These are phyloP conservation scores for Ridgeia piscesae DNA, from an alignment of 1,140 invertebrate species.

Conservation along the genomic window DNA sequence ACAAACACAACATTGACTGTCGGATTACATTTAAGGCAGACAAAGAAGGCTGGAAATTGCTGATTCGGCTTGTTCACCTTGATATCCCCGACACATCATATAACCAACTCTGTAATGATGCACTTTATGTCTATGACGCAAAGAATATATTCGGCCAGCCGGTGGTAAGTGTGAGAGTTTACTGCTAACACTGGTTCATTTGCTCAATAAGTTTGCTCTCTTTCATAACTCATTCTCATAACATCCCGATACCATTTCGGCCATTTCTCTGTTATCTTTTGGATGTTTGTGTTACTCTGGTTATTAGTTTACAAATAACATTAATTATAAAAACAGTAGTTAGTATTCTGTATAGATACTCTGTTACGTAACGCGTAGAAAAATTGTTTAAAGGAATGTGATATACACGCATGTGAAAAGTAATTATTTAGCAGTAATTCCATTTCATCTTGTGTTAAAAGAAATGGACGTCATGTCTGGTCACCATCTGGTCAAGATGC, in stretches of 20 bases:
- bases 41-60: not conserved
- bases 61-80: constrained; percentile 20
- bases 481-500: too few relatives aligned
- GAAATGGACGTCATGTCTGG: too few relatives aligned
- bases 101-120: constrained; percentile 25
- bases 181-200: not conserved
- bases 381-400: too few relatives aligned
- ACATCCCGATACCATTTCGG: too few relatives aligned
- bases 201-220: not conserved
- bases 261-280: too few relatives aligned
- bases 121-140: constrained; percentile 24
- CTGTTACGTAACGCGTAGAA: not conserved
- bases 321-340: not conserved
- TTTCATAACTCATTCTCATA: too few relatives aligned
- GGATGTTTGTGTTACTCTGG: too few relatives aligned
- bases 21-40: constrained; percentile 24
- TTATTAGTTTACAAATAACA: too few relatives aligned
- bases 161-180: constrained; percentile 12
- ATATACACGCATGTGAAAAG: too few relatives aligned
- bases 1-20: constrained; percentile 22
- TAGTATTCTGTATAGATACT: too few relatives aligned
- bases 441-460: too few relatives aligned
- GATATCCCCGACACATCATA: constrained; percentile 20
- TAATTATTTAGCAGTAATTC: too few relatives aligned
- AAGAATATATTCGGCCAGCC: constrained; percentile 21